phyloP scores from a whole-genome alignment of 2,888 invertebrate species.

The Sminthurides aquaticus region DNA sequence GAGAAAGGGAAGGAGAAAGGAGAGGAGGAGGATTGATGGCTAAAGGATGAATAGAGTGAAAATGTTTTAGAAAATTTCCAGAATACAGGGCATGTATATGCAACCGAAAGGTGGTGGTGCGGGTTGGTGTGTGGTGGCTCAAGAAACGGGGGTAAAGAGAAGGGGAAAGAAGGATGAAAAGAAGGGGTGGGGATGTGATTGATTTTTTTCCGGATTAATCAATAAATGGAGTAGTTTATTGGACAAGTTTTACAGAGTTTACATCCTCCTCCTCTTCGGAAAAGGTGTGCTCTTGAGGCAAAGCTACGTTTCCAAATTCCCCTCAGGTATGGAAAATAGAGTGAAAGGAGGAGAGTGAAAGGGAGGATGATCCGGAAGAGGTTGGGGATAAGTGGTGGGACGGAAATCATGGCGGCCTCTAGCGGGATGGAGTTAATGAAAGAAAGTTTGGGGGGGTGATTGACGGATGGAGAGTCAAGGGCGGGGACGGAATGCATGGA shows the following conservation, averaged over 20 bases:
- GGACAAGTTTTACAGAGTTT: neutral
- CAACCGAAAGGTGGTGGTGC: neutral
- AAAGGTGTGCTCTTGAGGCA: no score
- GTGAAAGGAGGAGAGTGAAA: neutral
- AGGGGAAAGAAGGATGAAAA: neutral
- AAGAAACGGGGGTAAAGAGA: neutral
- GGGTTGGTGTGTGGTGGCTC: neutral
- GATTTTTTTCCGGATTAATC: slow-evolving; percentile 4
- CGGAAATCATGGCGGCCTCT: neutral
- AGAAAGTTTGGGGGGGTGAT: neutral
- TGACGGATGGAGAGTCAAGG: neutral
- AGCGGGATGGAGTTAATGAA: neutral
- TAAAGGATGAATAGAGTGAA: neutral
- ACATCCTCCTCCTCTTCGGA: neutral
- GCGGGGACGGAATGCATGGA: no score
- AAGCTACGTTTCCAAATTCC: no score
- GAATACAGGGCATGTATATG: no score
- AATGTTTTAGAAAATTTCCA: neutral
- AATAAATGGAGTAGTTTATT: slow-evolving; percentile 6
- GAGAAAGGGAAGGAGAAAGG: neutral
- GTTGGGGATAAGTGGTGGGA: neutral
- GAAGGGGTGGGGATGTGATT: slow-evolving; percentile 1
- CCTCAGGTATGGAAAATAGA: no score
- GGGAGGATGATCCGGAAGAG: neutral
- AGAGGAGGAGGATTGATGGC: neutral